These are phyloP conservation scores for Chelmon rostratus DNA, from an alignment of 2,797 vertebrate genomes.

Conservation along the genomic window DNA sequence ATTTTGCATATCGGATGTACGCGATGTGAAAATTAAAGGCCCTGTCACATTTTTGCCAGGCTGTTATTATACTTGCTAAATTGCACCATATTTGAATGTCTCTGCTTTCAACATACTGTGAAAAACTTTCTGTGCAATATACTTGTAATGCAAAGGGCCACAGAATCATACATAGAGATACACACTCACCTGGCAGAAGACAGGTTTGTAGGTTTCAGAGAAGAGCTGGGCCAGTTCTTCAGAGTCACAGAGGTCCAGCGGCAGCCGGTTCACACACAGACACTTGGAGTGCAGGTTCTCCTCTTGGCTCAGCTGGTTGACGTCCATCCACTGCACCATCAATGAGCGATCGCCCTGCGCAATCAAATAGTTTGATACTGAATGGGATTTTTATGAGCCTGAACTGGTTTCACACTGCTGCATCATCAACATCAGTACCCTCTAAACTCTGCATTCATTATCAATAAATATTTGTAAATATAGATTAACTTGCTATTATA, in stretches of 20 bases:
- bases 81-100: background rate
- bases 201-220: constrained; percentile 91
- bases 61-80: constrained; percentile 11
- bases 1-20: background rate
- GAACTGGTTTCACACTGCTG: background rate
- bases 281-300: constrained; percentile 97
- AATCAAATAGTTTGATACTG: background rate
- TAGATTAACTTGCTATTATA: background rate
- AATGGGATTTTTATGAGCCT: background rate
- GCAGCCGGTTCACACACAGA: constrained; percentile 94
- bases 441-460: constrained; percentile 10
- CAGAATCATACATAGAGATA: background rate
- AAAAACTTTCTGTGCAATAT: background rate
- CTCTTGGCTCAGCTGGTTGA: constrained; percentile 92
- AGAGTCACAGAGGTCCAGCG: constrained; percentile 89
- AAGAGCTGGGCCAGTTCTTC: constrained; percentile 92
- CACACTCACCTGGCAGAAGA: constrained; percentile 95
- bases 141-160: background rate
- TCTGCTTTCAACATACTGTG: background rate
- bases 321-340: constrained; percentile 98
- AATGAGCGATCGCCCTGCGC: constrained; percentile 87
- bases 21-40: constrained; percentile 15
- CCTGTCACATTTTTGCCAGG: constrained; percentile 5
- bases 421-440: too few species aligned
- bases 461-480: constrained; percentile 1